Base-by-base conservation (phyloP, 2,113 vertebrate species). In the Ascaphus truei region DNA sequence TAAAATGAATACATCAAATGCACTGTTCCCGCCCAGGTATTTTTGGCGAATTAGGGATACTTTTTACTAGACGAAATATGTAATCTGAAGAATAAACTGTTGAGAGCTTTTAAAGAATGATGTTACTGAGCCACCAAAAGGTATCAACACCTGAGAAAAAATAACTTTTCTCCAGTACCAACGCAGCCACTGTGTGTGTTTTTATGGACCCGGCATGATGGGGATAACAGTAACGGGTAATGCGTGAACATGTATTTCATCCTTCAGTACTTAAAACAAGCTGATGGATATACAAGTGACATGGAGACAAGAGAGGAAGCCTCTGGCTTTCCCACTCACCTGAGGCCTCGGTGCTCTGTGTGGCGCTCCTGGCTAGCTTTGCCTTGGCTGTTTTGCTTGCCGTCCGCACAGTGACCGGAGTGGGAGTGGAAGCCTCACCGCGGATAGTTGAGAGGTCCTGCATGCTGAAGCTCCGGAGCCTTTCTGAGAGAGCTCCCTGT, bases 391-490 rank as follows among this genome's bases (percentile, higher is more conserved):
- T 92, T 62, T 91, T 84, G 64, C 88, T 67, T 47, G 89, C 64
- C 77, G 91, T 75, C 47, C 92, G 84, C 23, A 86, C 85, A 5
- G 85, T 20, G 39, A 83, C 88, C 0, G 90, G 71, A 20, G 81
- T 56, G 1, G 53, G 73, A 0, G 85, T 66, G 0, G 76, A 74
- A 4, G 82, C 78, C 7, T 99, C 96, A 4, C 89, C 89, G 33
- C 96, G 87, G 60, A 94, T 94, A 1, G 90, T 89, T 0, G 93
- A 93, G 57, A 99, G 90, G 51, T 99, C 97, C 79, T 99, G 97
- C 97, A 99, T 98, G 88, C 97, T 99, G 81, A 99, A 99, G 77
- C 97, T 99, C 73, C 97, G 88, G 39, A 99, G 91, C 23, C 95
- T 86, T 80, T 99, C 97, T 0, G 96, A 97, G 58, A 99, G 87